A percentile compares a stretch with the other conserved stretches of the same genome.
Conservation (phyloP, 2,113 vertebrate species). For the pig (Sus scrofa) region T2T-Sscrofa CM000815.6:134343501-134344000, state of each 20-base stretch:
- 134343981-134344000: constrained; percentile 33
- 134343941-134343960: not conserved
- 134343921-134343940: constrained; percentile 56
- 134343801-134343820: constrained; percentile 89
- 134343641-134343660: constrained; percentile 78
- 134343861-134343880: constrained; percentile 79
- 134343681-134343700: constrained; percentile 87
- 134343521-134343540: not conserved
- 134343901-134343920: constrained; percentile 51
- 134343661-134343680: constrained; percentile 86
- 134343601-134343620: constrained; percentile 53
- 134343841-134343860: constrained; percentile 70
- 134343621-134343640: constrained; percentile 62
- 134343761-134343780: constrained; percentile 91
- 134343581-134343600: constrained; percentile 18
- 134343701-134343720: constrained; percentile 89
- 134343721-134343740: constrained; percentile 91
- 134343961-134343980: constrained; percentile 37
- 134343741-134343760: constrained; percentile 92
- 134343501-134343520: constrained; percentile 51
- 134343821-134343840: constrained; percentile 76
- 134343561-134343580: not conserved
- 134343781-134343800: constrained; percentile 92
- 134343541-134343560: rapidly evolving
- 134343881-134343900: constrained; percentile 71